Evolutionary conservation across 2,797 vertebrate genomes (phyloP), one percentile per base, ranked within the genome.

Genomic region (Chelmon rostratus): DNA sequence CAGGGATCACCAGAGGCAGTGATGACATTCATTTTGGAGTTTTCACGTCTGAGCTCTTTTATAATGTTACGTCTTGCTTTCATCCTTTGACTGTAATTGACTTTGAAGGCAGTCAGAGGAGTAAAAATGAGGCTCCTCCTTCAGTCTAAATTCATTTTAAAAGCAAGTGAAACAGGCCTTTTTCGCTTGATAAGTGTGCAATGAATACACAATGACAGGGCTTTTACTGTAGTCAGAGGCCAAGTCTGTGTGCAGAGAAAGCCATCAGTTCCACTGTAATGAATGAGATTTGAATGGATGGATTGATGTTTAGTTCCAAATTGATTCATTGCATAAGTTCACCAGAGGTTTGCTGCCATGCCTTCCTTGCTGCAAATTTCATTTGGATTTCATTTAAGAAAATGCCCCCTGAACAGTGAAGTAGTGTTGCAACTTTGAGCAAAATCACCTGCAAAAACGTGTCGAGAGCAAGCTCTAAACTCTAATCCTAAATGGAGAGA

Each of bases 151-250:
- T 75, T 71, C 16, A 68, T 79, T 82, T 81, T 71, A 57, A 68
- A 87, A 75, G 66, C 50, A 38, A 67, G 78, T 31, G 53, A 76
- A 86, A 79, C n/a, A 21, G 78, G 47, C 42, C 47, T 53, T 76
- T 64, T 64, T 73, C 5, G 6, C 49, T 64, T 81, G 66, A 78
- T 78, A 67, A 65, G 64, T 74, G 66, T 66, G 80, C 37, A 58
- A 28, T 76, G 57, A 89, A 86, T 84, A 68, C 76, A 82, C 64
- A 82, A 33, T 72, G 68, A 86, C 72, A 53, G 31, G 75, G 25
- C 78, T 83, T 78, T 83, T 84, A 72, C 81, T 83, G 84, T 56
- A 81, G 69, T 57, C 64, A 63, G 38, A 76, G 72, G 62, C 38
- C 5, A 1, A 44, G 54, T 38, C 28, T 15, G 31, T 54, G 33